phyloP scores from a whole-genome alignment of 2,113 vertebrate species.

The Oreotrochilus melanogaster region DNA sequence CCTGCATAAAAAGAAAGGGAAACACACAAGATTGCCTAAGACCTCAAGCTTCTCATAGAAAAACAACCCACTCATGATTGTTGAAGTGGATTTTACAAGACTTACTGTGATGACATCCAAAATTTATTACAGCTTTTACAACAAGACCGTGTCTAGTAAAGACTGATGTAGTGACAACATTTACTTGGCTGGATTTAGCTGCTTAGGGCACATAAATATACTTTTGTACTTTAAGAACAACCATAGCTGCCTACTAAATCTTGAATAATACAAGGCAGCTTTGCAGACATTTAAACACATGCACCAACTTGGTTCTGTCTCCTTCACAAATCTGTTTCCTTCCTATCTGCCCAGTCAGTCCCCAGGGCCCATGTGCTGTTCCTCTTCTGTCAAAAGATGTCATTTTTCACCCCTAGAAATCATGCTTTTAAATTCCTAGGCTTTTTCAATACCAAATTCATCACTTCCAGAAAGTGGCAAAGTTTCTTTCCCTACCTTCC shows the following conservation, averaged over 20 bases:
- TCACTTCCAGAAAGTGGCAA: background rate
- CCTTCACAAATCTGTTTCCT: constrained; percentile 9
- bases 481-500: background rate
- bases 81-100: constrained; percentile 41
- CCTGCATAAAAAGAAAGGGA: background rate
- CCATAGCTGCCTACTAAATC: constrained; percentile 41
- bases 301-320: background rate
- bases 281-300: constrained; percentile 57
- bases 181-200: constrained; percentile 53
- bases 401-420: background rate
- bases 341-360: background rate
- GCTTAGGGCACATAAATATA: constrained; percentile 52
- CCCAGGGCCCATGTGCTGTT: background rate
- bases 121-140: constrained; percentile 67
- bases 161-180: constrained; percentile 53
- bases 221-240: constrained; percentile 16
- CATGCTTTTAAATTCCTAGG: background rate
- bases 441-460: background rate
- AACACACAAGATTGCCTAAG: background rate
- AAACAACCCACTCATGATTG: constrained; percentile 12
- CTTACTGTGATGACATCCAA: constrained; percentile 44
- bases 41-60: background rate
- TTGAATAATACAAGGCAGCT: constrained; percentile 48
- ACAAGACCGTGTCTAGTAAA: constrained; percentile 29
- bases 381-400: background rate